A percentile compares a stretch with the other conserved stretches of the same genome.
phyloP scores from a whole-genome alignment of 92 coral and sea anemone genomes.

The Porites lobata region DNA sequence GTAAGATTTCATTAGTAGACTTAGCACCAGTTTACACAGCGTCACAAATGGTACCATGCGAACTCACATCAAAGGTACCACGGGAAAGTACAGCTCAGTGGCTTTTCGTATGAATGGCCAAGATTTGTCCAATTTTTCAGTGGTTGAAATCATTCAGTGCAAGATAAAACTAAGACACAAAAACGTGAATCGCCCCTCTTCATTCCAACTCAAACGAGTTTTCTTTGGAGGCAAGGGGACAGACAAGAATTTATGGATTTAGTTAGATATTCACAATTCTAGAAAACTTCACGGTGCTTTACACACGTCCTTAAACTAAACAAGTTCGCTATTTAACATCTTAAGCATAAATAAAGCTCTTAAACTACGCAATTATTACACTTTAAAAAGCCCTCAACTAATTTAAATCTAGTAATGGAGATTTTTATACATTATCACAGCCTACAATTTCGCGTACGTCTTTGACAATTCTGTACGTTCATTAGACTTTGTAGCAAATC shows the following conservation, averaged over 20 bases:
- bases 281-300: constrained; percentile 2
- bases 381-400: background rate
- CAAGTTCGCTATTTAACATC: constrained; percentile 28
- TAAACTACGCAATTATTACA: background rate
- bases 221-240: background rate
- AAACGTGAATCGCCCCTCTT: too few relatives aligned
- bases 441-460: background rate
- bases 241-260: background rate
- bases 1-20: too few relatives aligned
- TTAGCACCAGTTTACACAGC: too few relatives aligned
- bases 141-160: too few relatives aligned
- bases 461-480: background rate
- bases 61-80: too few relatives aligned
- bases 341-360: constrained; percentile 35
- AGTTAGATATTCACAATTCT: constrained; percentile 3
- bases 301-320: constrained; percentile 13
- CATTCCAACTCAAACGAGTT: background rate
- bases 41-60: too few relatives aligned
- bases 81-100: too few relatives aligned
- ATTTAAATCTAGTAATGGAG: background rate
- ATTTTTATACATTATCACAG: background rate
- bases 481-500: background rate
- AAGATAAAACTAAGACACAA: too few relatives aligned
- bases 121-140: too few relatives aligned
- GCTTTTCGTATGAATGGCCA: too few relatives aligned